Evolutionary conservation across 2,888 invertebrate species (phyloP), one percentile per base, ranked within the genome.

Genomic region (Drosophila sordidapex): DNA sequence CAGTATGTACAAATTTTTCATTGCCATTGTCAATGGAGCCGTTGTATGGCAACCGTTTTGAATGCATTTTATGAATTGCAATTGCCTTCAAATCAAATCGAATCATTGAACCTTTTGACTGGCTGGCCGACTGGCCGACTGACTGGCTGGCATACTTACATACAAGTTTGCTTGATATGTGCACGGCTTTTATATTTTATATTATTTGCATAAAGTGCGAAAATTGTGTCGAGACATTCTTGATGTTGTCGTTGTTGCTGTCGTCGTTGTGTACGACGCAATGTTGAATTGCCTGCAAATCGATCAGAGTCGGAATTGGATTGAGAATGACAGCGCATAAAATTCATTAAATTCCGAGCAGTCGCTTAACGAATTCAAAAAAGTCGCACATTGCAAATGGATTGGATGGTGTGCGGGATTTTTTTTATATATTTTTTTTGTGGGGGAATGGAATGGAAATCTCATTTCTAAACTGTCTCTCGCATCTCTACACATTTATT

Each of bases 1-100:
- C 62, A n/a, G 52, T 40, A 43, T 29, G 6, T n/a, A 33, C 21
- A 51, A 46, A 60, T 46, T 61, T 79, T 75, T 83, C 89, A 89
- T 78, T 89, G 87, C 79, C 89, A 89, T 75, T 87, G 87, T 79
- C 87, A 89, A 87, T 89, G 82, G 52, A 70, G 66, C 68, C 36
- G 40, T n/a, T 35, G 27, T 38, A 21, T 25, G 27, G 66, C 59
- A 33, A 86, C 72, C 86, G 87, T 83, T 84, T 86, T 59, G 43
- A 57, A 88, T 57, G 72, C 87, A 86, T 61, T 83, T 82, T 63
- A 46, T 58, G 53, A 68, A 79, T 67, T 79, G 82, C 80, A 78
- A 49, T 76, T 36, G 68, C 87, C 85, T 82, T 88, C 89, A 74
- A 68, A 49, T 35, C 33, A 29, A 68, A 80, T 76, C 72, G 64